Evolutionary conservation across 2,888 invertebrate genomes (phyloP).

Genomic region (Dicyrtoma fusca): DNA sequence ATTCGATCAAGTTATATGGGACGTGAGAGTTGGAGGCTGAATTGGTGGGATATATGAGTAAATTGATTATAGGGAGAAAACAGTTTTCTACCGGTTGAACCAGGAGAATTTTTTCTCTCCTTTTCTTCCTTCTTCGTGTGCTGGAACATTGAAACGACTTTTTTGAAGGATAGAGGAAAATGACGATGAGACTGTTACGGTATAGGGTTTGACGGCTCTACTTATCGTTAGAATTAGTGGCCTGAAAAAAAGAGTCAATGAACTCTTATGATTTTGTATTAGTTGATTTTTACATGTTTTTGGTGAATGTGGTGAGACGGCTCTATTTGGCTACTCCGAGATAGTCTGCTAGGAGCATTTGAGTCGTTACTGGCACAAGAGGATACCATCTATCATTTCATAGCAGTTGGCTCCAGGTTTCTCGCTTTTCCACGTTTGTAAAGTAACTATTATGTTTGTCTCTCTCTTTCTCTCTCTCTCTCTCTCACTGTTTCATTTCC

Average conservation of each 20-base stretch:
- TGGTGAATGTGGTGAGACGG: not conserved
- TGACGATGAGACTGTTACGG: no score
- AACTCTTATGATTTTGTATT: conserved; percentile 2
- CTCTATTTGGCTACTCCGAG: conserved; percentile 1
- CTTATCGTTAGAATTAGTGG: conserved; percentile 12
- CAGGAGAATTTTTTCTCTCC: not conserved
- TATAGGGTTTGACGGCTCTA: no score
- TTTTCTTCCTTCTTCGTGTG: no score
- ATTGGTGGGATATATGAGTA: conserved; percentile 9
- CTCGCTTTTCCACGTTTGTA: no score
- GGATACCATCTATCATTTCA: conserved; percentile 17
- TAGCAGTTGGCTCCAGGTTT: no score
- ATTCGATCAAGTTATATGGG: conserved; percentile 27
- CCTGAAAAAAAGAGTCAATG: conserved; percentile 25
- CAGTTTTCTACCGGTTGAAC: not conserved
- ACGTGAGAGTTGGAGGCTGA: not conserved
- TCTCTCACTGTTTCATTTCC: no score
- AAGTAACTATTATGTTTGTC: no score
- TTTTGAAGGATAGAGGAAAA: no score
- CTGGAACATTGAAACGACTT: no score
- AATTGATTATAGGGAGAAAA: conserved; percentile 11
- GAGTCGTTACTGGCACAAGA: conserved; percentile 10
- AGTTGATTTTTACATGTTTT: not conserved
- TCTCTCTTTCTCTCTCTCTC: no score
- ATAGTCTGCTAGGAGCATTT: not conserved